phyloP scores from a whole-genome alignment of 1,140 invertebrate genomes.

The Alviniconcha marisindica region DNA sequence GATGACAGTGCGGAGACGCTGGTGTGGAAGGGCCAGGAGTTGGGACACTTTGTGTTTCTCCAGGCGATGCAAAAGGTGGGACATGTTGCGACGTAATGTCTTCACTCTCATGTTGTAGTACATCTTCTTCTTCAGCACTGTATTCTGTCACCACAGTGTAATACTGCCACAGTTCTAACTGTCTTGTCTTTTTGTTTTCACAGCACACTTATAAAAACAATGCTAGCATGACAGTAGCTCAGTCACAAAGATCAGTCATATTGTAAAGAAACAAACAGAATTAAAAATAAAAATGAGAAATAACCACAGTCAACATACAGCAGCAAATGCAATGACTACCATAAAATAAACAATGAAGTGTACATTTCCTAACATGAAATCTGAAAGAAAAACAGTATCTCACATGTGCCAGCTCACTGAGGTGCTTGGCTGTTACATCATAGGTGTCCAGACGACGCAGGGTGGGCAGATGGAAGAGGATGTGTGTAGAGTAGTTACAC shows the following conservation, averaged over 20 bases:
- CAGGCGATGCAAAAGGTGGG: slow-evolving; percentile 63
- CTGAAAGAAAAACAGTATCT: slow-evolving; percentile 37
- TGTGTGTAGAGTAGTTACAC: slow-evolving; percentile 75
- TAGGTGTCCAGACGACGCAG: slow-evolving; percentile 70
- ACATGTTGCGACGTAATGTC: slow-evolving; percentile 67
- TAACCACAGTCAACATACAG: no score
- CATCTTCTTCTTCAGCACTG: slow-evolving; percentile 76
- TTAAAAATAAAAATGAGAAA: no score
- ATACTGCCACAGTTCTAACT: not conserved
- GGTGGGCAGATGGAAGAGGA: slow-evolving; percentile 73
- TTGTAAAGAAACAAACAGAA: no score
- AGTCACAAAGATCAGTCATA: no score
- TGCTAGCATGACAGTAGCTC: no score
- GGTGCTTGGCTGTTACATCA: slow-evolving; percentile 67
- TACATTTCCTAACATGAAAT: no score
- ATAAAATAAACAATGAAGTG: no score
- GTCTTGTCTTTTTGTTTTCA: no score
- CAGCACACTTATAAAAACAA: no score
- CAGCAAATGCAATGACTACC: no score
- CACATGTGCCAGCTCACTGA: slow-evolving; percentile 74
- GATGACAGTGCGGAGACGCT: slow-evolving; percentile 57
- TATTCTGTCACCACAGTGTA: slow-evolving; percentile 59
- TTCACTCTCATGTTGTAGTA: slow-evolving; percentile 75
- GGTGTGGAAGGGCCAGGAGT: slow-evolving; percentile 59
- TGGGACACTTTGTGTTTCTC: slow-evolving; percentile 53